A percentile compares a stretch with the other conserved stretches of the same genome.
phyloP scores from a whole-genome alignment of 2,888 invertebrate genomes.

The Hypomecis punctinalis region DNA sequence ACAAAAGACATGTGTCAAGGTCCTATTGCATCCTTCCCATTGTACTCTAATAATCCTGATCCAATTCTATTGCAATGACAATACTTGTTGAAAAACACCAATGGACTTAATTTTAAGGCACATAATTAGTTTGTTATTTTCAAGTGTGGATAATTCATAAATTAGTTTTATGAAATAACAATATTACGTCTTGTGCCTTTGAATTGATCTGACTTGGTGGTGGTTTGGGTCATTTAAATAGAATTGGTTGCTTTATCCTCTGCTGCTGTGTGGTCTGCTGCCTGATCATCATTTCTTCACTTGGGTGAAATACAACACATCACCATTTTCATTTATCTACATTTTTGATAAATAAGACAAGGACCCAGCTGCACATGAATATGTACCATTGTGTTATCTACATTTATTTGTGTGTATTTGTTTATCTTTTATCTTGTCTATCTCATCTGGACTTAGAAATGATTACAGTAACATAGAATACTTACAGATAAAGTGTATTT shows the following conservation, averaged over 20 bases:
- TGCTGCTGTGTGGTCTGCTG: not conserved
- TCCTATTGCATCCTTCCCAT: constrained; percentile 24
- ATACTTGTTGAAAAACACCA: not conserved
- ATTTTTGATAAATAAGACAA: not conserved
- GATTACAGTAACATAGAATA: constrained; percentile 1
- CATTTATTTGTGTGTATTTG: constrained; percentile 9
- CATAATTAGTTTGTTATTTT: too few relatives aligned
- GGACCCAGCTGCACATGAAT: not conserved
- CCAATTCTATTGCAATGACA: constrained; percentile 12
- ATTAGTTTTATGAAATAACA: too few relatives aligned
- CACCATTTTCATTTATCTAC: not conserved
- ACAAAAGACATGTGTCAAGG: constrained; percentile 51
- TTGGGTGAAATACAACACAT: not conserved
- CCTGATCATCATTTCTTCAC: not conserved
- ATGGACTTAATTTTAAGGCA: too few relatives aligned
- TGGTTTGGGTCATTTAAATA: not conserved
- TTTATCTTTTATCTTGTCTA: not conserved
- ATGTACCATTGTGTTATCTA: not conserved
- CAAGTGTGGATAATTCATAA: too few relatives aligned
- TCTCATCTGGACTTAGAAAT: constrained; percentile 3
- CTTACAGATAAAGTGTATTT: constrained; percentile 38
- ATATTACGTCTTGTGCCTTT: too few relatives aligned
- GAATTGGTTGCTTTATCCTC: constrained; percentile 1
- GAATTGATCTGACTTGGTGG: too few relatives aligned
- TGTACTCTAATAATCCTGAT: constrained; percentile 18